These are phyloP conservation scores for Bolborhynchus lineola DNA, from an alignment of 2,113 vertebrate genomes.

Conservation along the genomic window DNA sequence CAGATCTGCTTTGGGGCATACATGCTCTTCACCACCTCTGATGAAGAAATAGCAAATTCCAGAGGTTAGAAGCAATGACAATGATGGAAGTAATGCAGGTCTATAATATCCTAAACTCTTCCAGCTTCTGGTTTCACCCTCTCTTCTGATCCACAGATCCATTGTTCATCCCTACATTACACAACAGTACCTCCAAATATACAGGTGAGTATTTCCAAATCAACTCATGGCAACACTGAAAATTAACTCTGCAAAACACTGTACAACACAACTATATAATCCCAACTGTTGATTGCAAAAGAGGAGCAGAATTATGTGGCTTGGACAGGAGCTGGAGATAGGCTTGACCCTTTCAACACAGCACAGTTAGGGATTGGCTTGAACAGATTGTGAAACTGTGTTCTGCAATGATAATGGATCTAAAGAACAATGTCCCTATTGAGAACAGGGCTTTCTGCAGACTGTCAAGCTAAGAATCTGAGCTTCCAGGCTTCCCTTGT, in stretches of 20 bases:
- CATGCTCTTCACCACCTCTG: background rate
- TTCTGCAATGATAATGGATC: background rate
- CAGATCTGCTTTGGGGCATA: background rate
- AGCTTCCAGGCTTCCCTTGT: background rate
- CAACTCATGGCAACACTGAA: background rate
- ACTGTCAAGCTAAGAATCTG: background rate
- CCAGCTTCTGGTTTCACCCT: background rate
- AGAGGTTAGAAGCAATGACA: background rate
- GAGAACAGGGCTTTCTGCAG: background rate
- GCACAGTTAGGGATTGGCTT: background rate
- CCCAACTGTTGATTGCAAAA: background rate
- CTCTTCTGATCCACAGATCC: background rate
- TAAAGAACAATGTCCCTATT: background rate
- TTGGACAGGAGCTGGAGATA: background rate
- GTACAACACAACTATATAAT: background rate
- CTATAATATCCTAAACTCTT: background rate
- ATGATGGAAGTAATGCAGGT: background rate
- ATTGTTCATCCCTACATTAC: background rate
- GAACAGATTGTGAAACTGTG: background rate
- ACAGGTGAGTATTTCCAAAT: background rate
- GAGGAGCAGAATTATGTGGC: background rate
- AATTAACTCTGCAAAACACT: background rate
- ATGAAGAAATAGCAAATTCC: background rate
- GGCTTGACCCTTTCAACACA: background rate
- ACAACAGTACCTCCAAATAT: background rate